Percentiles rank a stretch among this genome's conserved stretches.
Evolutionary conservation across 2,888 invertebrate genomes (phyloP).

Genomic region (Argynnis bischoffii): DNA sequence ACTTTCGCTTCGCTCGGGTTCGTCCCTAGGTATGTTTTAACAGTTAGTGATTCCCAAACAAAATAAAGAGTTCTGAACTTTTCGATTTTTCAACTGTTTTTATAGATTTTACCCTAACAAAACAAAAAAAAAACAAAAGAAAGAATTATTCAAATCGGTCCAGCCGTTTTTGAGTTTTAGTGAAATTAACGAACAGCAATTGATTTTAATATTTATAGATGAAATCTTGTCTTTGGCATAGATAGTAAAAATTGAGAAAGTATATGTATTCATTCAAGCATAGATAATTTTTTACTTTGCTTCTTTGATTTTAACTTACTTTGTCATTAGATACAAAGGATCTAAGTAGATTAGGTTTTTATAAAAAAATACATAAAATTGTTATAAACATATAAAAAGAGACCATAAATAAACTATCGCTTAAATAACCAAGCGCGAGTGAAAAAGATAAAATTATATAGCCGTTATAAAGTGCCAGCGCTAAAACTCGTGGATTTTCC

Average conservation of each 20-base stretch:
- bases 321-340: background rate
- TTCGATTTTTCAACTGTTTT: no score
- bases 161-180: no score
- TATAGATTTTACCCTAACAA: no score
- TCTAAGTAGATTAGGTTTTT: background rate
- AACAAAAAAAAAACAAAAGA: no score
- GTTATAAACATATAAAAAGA: constrained; percentile 20
- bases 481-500: constrained; percentile 30
- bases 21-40: no score
- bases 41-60: no score
- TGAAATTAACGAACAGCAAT: no score
- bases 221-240: background rate
- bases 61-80: no score
- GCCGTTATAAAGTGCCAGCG: constrained; percentile 31
- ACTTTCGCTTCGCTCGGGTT: no score
- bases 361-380: background rate
- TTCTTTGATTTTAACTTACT: background rate
- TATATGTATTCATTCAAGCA: constrained; percentile 14
- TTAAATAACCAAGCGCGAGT: constrained; percentile 18
- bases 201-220: no score
- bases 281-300: background rate
- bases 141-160: no score
- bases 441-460: constrained; percentile 36
- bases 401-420: constrained; percentile 30
- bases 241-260: constrained; percentile 25